phyloP scores from a whole-genome alignment of 2,888 invertebrate genomes.

The Drosophila parthenogenetica region DNA sequence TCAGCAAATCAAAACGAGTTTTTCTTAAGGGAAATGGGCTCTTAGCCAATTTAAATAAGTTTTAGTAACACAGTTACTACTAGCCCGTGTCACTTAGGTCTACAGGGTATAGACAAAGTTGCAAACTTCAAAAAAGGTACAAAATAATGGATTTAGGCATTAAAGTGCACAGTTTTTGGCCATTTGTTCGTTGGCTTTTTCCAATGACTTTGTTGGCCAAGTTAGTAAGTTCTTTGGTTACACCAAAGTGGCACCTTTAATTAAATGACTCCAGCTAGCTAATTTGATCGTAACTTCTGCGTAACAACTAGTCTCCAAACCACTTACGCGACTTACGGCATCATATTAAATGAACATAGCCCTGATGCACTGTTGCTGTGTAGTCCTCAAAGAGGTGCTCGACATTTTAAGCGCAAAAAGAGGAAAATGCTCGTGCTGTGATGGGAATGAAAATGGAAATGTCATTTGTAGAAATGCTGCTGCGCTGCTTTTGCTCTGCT shows the following conservation, averaged over 20 bases:
- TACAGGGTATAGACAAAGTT: constrained; percentile 26
- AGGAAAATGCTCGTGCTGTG: constrained; percentile 11
- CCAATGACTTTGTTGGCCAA: constrained; percentile 38
- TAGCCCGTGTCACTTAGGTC: too few relatives aligned
- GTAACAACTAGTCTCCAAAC: constrained; percentile 2
- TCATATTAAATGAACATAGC: constrained; percentile 32
- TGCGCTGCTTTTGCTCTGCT: too few relatives aligned
- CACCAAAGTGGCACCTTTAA: constrained; percentile 14
- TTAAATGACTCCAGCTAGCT: constrained; percentile 23
- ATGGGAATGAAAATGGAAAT: constrained; percentile 10
- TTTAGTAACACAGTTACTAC: neutral
- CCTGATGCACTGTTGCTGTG: constrained; percentile 7
- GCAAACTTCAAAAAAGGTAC: neutral
- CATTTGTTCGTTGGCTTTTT: constrained; percentile 19
- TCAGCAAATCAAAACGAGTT: neutral
- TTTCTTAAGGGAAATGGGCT: too few relatives aligned
- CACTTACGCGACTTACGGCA: constrained; percentile 1
- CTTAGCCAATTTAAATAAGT: neutral
- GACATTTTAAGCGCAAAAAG: constrained; percentile 8
- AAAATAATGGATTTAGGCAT: constrained; percentile 24
- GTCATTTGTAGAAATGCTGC: constrained; percentile 1
- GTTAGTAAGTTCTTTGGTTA: constrained; percentile 12
- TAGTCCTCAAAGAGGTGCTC: constrained; percentile 7
- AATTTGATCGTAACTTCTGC: constrained; percentile 12
- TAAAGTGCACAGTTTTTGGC: constrained; percentile 28